Base-by-base conservation (phyloP, 1,140 invertebrate genomes). In the Meloidogyne exigua region DNA sequence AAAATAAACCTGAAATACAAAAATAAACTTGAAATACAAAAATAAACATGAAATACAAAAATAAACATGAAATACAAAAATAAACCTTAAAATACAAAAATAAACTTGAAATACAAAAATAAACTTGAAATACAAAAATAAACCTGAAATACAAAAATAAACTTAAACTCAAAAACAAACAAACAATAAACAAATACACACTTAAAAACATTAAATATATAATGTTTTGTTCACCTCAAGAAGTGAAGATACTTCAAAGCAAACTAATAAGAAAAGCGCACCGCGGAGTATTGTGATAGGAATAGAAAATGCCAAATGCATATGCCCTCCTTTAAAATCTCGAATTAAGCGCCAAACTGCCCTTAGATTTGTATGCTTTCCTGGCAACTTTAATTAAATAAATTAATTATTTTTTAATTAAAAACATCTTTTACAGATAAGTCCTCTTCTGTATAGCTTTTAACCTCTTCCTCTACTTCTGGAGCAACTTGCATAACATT, bases 221-320 rank as follows among this genome's bases (percentile, higher is more conserved):
- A 12, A 44, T 44, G 42, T 44, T 44, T 18, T 44, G 12, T 13
- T 44, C 11, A 77, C 76, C 67, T 83, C 82, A 49, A 83, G 28
- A 57, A 85, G 73, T 2, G 84, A 83, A 15, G 82, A 72, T 9
- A 83, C 81, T 66, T 83, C 84, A 69, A 83, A 83, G 57, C 82
- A 83, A 15, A 83, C 81, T n/a, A 83, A 76, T 12, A 83, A 68
- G 28, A 86, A 83, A 62, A 83, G 86, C 0, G 83, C 12, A n/a
- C 84, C 84, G 0, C 82, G 72, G 2, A 83, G 15, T 25, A 85
- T 81, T n/a, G 84, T 83, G 18, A 82, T 49, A 5, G 82, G 82
- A 62, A 83, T 77, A 12, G 84, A 72, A 15, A 23, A 76, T 12
- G 57, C 68, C n/a, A 83, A 57, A 28, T 79, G 75, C 15, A 63